A percentile compares a stretch with the other conserved stretches of the same genome.
phyloP scores from a whole-genome alignment of 2,888 invertebrate genomes.

The Nemurella pictetii region DNA sequence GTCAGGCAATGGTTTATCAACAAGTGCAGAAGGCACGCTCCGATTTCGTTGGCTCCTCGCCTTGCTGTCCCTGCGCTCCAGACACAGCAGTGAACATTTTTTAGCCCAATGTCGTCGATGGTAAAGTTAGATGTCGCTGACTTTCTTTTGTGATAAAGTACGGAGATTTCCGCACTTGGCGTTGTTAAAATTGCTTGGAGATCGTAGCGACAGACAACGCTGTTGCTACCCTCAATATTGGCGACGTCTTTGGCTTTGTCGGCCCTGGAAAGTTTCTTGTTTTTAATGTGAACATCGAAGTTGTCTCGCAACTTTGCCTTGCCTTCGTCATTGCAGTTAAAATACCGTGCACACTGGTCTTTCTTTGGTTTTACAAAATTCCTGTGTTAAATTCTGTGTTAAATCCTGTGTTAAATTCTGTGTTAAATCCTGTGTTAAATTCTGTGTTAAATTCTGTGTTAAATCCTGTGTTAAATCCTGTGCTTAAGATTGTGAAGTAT shows the following conservation, averaged over 20 bases:
- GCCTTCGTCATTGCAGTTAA: neutral
- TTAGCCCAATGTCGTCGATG: slow-evolving; percentile 10
- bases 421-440: too few relatives aligned
- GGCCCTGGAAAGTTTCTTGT: slow-evolving; percentile 16
- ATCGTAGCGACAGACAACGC: slow-evolving; percentile 12
- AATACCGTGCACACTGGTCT: neutral
- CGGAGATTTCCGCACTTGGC: neutral
- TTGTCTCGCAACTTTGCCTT: neutral
- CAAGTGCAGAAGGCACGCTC: slow-evolving; percentile 18
- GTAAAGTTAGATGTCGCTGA: slow-evolving; percentile 27
- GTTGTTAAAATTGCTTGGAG: slow-evolving; percentile 1
- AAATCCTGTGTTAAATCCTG: slow-evolving; percentile 20
- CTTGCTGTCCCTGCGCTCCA: slow-evolving; percentile 27
- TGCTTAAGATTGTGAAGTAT: slow-evolving; percentile 1
- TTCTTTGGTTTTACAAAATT: neutral
- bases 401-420: too few relatives aligned
- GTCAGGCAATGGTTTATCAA: slow-evolving; percentile 18
- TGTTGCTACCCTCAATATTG: neutral
- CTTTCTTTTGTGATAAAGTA: slow-evolving; percentile 21
- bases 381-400: too few relatives aligned
- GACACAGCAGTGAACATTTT: slow-evolving; percentile 26
- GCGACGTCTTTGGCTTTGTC: slow-evolving; percentile 20
- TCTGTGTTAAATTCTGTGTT: neutral
- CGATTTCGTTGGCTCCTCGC: slow-evolving; percentile 34
- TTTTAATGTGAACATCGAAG: neutral